Conservation (phyloP, 2,797 vertebrate genomes). For the Perdix hodgsoniae region DNA sequence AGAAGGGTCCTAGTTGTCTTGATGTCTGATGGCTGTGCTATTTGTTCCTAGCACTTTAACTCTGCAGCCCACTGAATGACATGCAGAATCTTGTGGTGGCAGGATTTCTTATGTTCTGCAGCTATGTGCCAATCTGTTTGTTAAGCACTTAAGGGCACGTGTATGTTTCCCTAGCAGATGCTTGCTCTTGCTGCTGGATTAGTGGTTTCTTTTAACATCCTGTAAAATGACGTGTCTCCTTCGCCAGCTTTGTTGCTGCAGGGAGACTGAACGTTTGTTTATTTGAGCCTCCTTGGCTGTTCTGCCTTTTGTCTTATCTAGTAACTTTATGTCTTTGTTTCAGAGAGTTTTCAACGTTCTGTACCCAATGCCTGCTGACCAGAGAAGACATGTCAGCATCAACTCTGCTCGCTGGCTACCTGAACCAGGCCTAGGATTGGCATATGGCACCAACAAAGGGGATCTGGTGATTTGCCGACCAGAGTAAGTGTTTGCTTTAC, state of each 20-base stretch:
- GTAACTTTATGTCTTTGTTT: conserved; percentile 44
- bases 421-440: conserved; percentile 94
- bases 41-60: not conserved
- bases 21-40: not conserved
- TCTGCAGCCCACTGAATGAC: not conserved
- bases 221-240: not conserved
- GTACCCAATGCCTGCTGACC: conserved; percentile 98
- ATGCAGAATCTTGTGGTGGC: not conserved
- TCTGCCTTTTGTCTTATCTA: conserved; percentile 48
- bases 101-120: not conserved
- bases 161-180: not conserved
- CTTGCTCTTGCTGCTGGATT: not conserved
- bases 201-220: not conserved
- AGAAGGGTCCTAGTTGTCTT: not conserved
- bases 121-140: not conserved
- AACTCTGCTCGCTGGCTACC: conserved; percentile 99
- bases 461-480: conserved; percentile 98
- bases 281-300: not conserved
- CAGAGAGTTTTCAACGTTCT: conserved; percentile 98
- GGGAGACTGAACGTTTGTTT: not conserved
- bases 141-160: not conserved
- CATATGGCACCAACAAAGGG: conserved; percentile 98
- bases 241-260: not conserved
- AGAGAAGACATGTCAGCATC: conserved; percentile 98
- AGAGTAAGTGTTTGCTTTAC: conserved; percentile 87